Percentiles rank a stretch among this genome's conserved stretches.
phyloP scores from a whole-genome alignment of 2,797 vertebrate genomes.

The Clarias pachynema region DNA sequence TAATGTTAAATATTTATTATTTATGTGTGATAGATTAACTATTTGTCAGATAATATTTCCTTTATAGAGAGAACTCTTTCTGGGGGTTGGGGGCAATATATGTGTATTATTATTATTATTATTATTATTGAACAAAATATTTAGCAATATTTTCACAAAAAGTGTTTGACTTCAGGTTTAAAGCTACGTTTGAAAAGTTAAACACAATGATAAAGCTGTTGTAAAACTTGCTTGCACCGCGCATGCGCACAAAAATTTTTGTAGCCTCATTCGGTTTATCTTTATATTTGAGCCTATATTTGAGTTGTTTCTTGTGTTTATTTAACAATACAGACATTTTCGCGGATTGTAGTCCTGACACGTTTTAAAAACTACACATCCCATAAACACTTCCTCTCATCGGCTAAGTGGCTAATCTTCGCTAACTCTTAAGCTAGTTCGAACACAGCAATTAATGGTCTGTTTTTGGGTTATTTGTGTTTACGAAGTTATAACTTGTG shows the following conservation, averaged over 20 bases:
- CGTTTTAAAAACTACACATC: background rate
- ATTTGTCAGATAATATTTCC: background rate
- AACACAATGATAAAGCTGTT: background rate
- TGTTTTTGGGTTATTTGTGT: background rate
- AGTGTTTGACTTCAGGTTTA: background rate
- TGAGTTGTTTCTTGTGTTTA: background rate
- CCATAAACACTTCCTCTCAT: background rate
- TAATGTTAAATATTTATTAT: background rate
- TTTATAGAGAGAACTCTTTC: background rate
- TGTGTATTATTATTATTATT: background rate
- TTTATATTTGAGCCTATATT: background rate
- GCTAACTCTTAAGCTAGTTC: background rate
- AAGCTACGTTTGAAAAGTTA: background rate
- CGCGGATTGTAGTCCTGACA: background rate
- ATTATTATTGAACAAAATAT: background rate
- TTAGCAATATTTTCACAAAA: background rate
- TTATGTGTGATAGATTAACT: background rate
- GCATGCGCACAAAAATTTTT: background rate
- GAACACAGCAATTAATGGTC: no score
- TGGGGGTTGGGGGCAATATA: background rate
- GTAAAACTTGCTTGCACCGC: background rate
- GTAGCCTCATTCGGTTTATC: background rate
- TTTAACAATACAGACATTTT: background rate
- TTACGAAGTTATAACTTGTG: background rate
- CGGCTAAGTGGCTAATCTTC: background rate